Evolutionary conservation across 2,113 vertebrate genomes (phyloP).

Genomic region (Peromyscus polionotus): DNA sequence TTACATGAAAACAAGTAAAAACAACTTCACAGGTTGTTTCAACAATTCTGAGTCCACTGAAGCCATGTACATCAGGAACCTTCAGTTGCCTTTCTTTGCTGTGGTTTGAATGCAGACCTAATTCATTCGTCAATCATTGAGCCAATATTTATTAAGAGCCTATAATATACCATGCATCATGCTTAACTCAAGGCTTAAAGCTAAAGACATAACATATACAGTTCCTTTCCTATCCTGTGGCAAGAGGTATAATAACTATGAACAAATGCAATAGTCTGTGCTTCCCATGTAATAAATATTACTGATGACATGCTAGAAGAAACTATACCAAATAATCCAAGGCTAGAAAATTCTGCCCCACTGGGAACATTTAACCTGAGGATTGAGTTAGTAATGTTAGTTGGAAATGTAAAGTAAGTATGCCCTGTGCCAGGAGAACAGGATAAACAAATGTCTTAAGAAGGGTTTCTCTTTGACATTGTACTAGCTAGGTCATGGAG

Average conservation of each 20-base stretch:
- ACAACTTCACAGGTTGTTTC: neutral
- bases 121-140: neutral
- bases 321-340: neutral
- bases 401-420: neutral
- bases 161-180: neutral
- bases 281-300: neutral
- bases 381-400: neutral
- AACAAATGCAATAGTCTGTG: neutral
- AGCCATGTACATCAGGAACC: neutral
- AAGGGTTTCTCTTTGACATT: neutral
- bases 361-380: neutral
- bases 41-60: neutral
- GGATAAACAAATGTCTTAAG: neutral
- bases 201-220: neutral
- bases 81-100: neutral
- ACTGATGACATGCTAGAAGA: neutral
- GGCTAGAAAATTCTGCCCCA: neutral
- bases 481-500: neutral
- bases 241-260: neutral
- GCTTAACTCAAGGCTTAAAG: neutral
- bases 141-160: neutral
- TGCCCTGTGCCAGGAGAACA: neutral
- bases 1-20: slow-evolving; percentile 27
- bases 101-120: neutral
- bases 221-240: neutral